phyloP scores from a whole-genome alignment of 53 echinoderm and acorn worm species.

The Apostichopus leukothele region DNA sequence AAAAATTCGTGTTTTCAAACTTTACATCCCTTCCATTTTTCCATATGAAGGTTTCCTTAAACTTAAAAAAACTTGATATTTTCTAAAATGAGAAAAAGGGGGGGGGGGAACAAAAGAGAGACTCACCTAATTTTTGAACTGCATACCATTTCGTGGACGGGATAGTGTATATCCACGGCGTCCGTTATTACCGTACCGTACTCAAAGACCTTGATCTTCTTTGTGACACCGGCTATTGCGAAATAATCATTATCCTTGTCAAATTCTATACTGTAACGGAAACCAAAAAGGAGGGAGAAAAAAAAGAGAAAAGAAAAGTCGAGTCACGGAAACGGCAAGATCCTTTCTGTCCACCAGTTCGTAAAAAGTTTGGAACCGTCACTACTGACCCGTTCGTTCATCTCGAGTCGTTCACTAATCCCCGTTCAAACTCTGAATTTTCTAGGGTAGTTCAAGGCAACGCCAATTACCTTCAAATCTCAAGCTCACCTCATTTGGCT shows the following conservation, averaged over 20 bases:
- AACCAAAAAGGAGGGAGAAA: neutral
- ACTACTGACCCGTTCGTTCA: too few species aligned
- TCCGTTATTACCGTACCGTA: constrained; percentile 97
- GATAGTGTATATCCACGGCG: constrained; percentile 98
- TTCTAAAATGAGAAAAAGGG: neutral
- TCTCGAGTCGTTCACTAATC: too few species aligned
- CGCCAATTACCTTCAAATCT: too few species aligned
- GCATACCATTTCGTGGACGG: constrained; percentile 97
- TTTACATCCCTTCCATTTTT: neutral
- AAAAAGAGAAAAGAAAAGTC: neutral
- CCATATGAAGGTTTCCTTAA: neutral
- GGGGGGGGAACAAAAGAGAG: too few species aligned
- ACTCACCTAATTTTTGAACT: constrained; percentile 93
- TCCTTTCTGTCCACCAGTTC: too few species aligned
- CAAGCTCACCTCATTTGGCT: too few species aligned
- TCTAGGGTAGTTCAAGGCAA: too few species aligned
- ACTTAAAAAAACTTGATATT: neutral
- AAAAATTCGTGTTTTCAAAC: too few species aligned
- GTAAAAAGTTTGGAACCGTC: too few species aligned
- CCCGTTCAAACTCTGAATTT: too few species aligned
- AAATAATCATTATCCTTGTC: constrained; percentile 99
- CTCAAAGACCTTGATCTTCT: constrained; percentile 99
- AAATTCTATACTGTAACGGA: constrained; percentile 88
- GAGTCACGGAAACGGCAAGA: too few species aligned
- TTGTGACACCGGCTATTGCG: constrained; percentile 99